These are phyloP conservation scores for Euleptes europaea DNA, from an alignment of 2,113 vertebrate species.

Conservation along the genomic window DNA sequence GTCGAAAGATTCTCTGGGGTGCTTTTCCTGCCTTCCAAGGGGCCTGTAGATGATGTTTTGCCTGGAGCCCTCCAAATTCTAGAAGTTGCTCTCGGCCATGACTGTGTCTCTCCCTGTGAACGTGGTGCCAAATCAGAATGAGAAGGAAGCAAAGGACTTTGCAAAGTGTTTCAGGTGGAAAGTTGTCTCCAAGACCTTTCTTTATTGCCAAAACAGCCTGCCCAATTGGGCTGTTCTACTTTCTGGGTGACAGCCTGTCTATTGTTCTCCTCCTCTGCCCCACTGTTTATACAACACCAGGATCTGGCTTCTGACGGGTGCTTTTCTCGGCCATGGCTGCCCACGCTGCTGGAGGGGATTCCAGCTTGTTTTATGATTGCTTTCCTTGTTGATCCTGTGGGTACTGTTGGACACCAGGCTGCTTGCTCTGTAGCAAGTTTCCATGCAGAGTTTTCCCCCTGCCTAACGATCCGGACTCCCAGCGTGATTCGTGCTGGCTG, in stretches of 20 bases:
- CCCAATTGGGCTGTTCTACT: rapidly evolving
- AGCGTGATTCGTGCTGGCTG: background rate
- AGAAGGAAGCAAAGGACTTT: no score
- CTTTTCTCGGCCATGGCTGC: rapidly evolving
- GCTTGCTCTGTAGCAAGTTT: rapidly evolving
- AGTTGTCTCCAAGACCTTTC: rapidly evolving
- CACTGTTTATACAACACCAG: background rate
- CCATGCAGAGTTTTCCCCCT: rapidly evolving
- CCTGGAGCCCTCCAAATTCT: background rate
- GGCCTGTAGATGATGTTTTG: background rate
- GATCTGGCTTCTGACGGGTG: background rate
- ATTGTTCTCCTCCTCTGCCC: background rate
- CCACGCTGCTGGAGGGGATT: rapidly evolving
- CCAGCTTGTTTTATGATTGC: rapidly evolving
- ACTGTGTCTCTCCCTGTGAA: background rate
- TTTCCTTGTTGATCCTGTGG: rapidly evolving
- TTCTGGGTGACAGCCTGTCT: background rate
- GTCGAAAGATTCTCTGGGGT: background rate
- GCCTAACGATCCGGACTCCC: background rate
- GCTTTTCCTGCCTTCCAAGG: background rate
- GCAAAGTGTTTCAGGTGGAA: background rate
- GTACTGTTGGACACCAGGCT: rapidly evolving
- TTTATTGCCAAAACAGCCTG: background rate
- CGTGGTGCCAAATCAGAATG: no score
- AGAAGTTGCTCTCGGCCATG: background rate